Evolutionary conservation across 2,888 invertebrate species (phyloP), one percentile per base, ranked within the genome.

Genomic region (Fragum fragum): DNA sequence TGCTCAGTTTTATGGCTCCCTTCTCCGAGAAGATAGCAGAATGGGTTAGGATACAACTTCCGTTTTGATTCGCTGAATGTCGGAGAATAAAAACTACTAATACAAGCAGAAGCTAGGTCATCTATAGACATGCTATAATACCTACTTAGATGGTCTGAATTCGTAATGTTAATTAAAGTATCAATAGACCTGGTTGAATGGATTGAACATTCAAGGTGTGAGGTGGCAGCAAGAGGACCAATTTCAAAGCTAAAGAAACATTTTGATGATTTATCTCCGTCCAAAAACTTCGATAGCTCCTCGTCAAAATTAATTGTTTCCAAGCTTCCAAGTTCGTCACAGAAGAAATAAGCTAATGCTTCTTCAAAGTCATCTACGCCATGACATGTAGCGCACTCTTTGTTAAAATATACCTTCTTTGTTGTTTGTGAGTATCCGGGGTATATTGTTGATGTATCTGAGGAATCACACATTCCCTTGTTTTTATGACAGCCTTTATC

Each of bases 1-100:
- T 36, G 28, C n/a, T n/a, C 2, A 1, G 16, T 36, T 16, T 18
- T 21, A 21, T n/a, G 32, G 3, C 14, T 42, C 11, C 66, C 42
- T 26, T 66, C 66, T 5, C 21, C 42, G 21, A 36, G 36, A 0
- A 66, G 9, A 26, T 32, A 42, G 18, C 66, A 66, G 36, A 66
- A 66, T 66, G 66, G 42, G 23, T 66, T 66, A 2, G 66, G 47
- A 18, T 66, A 66, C 26, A 32, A 66, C 9, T 14, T 21, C n/a
- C 42, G 0, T 6, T 42, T 66, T 23, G 21, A 18, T 42, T 26
- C 21, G 61, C 61, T 61, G 32, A 61, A 32, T 16, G 21, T 21
- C 0, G 66, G 66, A 21, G 66, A 9, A 21, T 23, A 42, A 26
- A 66, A 23, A 11, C 11, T 23, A 26, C 66, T 66, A 3, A 11